A percentile compares a stretch with the other conserved stretches of the same genome.
Conservation (phyloP, 2,797 vertebrate genomes). For the Schizopygopsis pylzovi region DNA sequence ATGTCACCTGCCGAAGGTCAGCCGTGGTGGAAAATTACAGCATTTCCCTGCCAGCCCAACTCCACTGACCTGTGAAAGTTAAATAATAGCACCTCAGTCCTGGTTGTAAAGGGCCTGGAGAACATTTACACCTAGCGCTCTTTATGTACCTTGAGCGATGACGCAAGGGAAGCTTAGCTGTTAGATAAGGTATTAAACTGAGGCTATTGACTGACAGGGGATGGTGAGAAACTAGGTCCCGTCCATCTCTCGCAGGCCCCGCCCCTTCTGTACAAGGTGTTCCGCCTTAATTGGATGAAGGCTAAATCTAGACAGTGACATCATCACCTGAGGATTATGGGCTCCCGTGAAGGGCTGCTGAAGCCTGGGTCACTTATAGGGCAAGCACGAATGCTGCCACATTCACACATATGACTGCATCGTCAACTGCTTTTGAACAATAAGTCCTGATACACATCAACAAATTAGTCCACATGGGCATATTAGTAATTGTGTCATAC, state of each 20-base stretch:
- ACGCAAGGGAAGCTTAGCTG: conserved; percentile 31
- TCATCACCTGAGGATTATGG: conserved; percentile 71
- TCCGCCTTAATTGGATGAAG: conserved; percentile 77
- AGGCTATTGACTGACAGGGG: conserved; percentile 32
- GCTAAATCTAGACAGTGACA: conserved; percentile 72
- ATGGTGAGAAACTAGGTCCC: conserved; percentile 20
- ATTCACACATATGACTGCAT: background rate
- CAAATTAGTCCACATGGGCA: too few relatives aligned
- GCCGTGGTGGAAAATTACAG: conserved; percentile 58
- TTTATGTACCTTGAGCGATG: conserved; percentile 11
- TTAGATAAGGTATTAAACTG: conserved; percentile 41
- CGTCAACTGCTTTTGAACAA: background rate
- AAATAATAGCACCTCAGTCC: conserved; percentile 6
- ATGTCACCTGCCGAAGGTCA: conserved; percentile 70
- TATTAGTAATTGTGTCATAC: background rate
- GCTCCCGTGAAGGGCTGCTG: conserved; percentile 27
- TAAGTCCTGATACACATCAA: background rate
- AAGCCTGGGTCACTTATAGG: conserved; percentile 43
- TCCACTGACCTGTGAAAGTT: background rate
- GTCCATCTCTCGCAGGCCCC: conserved; percentile 41
- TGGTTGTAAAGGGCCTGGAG: background rate
- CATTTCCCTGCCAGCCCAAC: background rate
- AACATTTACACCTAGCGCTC: background rate
- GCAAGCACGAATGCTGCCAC: background rate
- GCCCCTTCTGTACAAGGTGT: conserved; percentile 65